Evolutionary conservation across 2,797 vertebrate genomes (phyloP).

Genomic region (Liasis olivaceus): DNA sequence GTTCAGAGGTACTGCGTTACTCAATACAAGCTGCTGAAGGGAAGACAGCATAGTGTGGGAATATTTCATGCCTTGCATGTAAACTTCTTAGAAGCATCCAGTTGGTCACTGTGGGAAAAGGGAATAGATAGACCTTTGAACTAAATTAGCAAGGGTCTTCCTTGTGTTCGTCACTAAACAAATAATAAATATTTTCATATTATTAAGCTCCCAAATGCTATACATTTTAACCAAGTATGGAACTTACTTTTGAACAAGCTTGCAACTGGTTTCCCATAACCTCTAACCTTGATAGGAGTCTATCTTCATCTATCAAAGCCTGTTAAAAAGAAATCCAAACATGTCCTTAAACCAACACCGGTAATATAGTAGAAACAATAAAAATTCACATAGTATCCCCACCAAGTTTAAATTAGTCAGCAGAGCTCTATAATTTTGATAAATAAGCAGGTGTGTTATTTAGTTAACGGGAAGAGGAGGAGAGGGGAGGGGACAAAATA

Average conservation of each 20-base stretch:
- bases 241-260: constrained; percentile 91
- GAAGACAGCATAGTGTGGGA: neutral
- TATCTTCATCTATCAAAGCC: constrained; percentile 99
- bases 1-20: neutral
- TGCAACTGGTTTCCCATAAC: constrained; percentile 99
- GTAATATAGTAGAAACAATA: neutral
- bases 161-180: neutral
- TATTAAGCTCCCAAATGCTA: neutral
- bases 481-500: constrained; percentile 62
- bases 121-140: neutral
- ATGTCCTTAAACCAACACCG: constrained; percentile 40
- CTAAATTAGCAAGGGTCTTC: neutral
- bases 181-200: neutral
- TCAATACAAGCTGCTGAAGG: neutral
- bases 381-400: neutral
- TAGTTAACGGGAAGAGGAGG: neutral
- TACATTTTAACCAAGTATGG: neutral
- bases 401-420: neutral
- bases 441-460: neutral
- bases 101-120: neutral
- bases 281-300: constrained; percentile 95
- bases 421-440: constrained; percentile 1
- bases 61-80: neutral
- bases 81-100: neutral
- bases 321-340: constrained; percentile 64